Base-by-base conservation (phyloP, 2,113 vertebrate species). In the Xiphophorus couchianus region DNA sequence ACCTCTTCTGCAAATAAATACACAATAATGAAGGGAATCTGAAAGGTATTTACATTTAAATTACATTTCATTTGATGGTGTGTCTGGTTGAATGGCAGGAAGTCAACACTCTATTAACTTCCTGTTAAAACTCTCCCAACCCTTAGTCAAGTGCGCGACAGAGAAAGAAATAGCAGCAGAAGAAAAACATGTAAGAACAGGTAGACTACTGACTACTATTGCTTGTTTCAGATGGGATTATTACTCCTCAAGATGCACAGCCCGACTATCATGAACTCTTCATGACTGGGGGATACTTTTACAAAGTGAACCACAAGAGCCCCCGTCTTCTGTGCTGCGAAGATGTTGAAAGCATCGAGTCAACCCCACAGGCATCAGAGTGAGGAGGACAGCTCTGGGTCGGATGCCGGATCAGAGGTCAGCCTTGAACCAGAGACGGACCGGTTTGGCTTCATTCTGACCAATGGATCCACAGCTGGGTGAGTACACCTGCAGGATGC, bases 381-480 rank as follows among this genome's bases (percentile, higher is more conserved):
- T 77, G 82, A 88, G 11, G 92, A 90, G 77, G 92, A 91, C 77
- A 84, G 83, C 77, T 92, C 90, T 66, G 91, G 83, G 54, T 91
- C 90, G 62, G 92, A 93, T 61, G 68, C 51, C 7, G 88, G 74
- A 61, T 92, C 91, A 66, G 88, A 90, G 77, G 66, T 86, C 44
- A 78, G 88, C 48, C 61, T 78, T 4, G 88, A 91, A 66, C 85
- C 87, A 37, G 91, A 94, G 91, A 95, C 94, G 3, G 94, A 95
- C 73, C 93, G 94, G 5, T 95, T 94, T 82, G 95, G 95, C 51
- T 95, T 95, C 82, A 88, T 95, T 29, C 48, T 95, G 78, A 90
- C 88, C 25, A 92, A 93, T 77, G 93, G 93, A 79, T 90, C 90
- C 61, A 83, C 89, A 65, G 82, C 89, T 69, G 88, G 90, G 95